These are phyloP conservation scores for Catajapyx aquilonaris DNA, from an alignment of 1,140 invertebrate genomes.

Conservation along the genomic window DNA sequence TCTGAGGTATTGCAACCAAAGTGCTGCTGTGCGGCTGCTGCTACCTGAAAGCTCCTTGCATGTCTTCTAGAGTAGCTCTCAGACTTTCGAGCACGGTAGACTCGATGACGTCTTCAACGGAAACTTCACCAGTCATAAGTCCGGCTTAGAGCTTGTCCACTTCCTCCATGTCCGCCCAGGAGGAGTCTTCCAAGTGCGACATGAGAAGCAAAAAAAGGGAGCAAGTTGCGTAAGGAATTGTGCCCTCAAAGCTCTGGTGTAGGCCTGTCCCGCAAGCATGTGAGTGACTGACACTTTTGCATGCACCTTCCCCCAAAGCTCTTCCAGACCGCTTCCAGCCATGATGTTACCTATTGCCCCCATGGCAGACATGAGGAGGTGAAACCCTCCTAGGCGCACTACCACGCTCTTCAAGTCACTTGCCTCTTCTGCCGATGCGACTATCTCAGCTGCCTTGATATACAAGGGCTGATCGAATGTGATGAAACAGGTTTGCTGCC, in stretches of 20 bases:
- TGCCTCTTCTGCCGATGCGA: neutral
- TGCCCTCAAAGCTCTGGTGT: slow-evolving; percentile 1
- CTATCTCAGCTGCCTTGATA: slow-evolving; percentile 5
- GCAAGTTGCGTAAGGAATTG: slow-evolving; percentile 7
- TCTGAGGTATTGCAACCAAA: slow-evolving; percentile 23
- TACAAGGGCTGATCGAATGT: slow-evolving; percentile 8
- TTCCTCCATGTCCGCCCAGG: neutral
- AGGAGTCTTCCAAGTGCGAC: neutral
- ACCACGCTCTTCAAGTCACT: neutral
- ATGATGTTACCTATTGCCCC: neutral
- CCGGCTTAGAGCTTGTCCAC: neutral
- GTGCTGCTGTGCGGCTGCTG: slow-evolving; percentile 17
- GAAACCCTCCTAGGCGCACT: slow-evolving; percentile 10
- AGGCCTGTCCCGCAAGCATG: slow-evolving; percentile 2
- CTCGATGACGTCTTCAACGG: neutral
- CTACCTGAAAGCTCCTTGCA: slow-evolving; percentile 5
- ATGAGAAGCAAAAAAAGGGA: neutral
- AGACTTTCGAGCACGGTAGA: neutral
- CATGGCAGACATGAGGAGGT: slow-evolving; percentile 10
- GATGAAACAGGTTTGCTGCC: slow-evolving; percentile 6
- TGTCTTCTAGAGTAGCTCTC: neutral
- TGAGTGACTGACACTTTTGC: neutral
- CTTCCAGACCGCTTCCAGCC: slow-evolving; percentile 1
- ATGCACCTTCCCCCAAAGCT: neutral
- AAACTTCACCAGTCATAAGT: neutral